Base-by-base conservation (phyloP, 1,140 invertebrate genomes). In the Solenopsis fugax region DNA sequence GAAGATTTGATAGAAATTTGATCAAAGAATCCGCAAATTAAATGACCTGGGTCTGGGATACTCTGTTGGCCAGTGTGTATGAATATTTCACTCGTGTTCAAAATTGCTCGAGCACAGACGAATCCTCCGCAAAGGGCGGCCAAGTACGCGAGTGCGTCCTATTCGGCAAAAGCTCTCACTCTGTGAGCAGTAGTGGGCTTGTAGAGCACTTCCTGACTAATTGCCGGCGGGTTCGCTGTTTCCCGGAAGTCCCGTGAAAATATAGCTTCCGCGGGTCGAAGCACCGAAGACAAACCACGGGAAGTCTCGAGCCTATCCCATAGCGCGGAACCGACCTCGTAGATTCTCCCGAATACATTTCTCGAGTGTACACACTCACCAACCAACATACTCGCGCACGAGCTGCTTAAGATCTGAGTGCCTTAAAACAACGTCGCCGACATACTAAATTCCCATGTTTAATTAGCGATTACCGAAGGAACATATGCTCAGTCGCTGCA, bases 121-220 rank as follows among this genome's bases (percentile, higher is more conserved):
- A 72, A 75, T 84, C 54, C 58, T 75, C 54, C 6, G 37, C 41
- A 75, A 62, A 50, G 62, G 62, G 76, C 76, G 89, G 78, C 67
- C 88, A 88, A 80, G 88, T 58, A 64, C 50, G 73, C 52, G 64
- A 88, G 58, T 56, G 67, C 86, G 88, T 84, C 76, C 88, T 77
- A 85, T 90, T 85, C 89, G 86, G 56, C 52, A 52, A 90, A 90
- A 90, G 89, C 89, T 85, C 87, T 85, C 65, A 62, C 67, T 69
- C 73, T 41, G 50, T 65, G 56, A 88, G 86, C 62, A 87, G 89
- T 37, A 87, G 84, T 85, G 88, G 89, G 91, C 88, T 90, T 90
- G 91, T 88, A 90, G 88, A 88, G 85, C 88, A 92, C 91, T 92
- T 92, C 91, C 91, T 92, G 91, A 92, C 91, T 92, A 92, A 92